Conservation (phyloP, 2,113 vertebrate species). For the Grantiella picta region DNA sequence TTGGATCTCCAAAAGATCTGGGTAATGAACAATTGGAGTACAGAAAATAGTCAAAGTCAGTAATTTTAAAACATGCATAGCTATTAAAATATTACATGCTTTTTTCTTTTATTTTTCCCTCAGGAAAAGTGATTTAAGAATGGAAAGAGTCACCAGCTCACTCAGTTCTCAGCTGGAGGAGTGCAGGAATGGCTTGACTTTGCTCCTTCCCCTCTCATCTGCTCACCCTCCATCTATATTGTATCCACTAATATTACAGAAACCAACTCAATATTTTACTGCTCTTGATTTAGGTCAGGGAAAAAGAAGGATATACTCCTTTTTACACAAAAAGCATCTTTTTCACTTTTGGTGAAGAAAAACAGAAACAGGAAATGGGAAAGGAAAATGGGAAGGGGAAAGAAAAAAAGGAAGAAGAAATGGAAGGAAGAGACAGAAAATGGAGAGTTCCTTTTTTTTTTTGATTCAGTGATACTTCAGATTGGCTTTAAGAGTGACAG, state of each 20-base stretch:
- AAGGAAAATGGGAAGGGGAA: neutral
- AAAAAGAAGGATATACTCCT: neutral
- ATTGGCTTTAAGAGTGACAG: neutral
- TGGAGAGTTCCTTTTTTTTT: neutral
- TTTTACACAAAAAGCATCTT: neutral
- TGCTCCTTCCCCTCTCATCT: neutral
- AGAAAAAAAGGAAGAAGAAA: neutral
- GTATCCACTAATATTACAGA: neutral
- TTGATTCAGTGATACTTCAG: neutral
- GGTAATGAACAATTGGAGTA: neutral
- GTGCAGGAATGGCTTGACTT: neutral
- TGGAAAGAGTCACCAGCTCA: neutral
- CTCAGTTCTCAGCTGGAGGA: neutral
- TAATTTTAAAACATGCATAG: neutral
- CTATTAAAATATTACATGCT: neutral
- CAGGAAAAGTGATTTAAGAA: neutral
- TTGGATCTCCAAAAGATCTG: neutral
- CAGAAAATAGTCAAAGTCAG: neutral
- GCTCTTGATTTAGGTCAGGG: neutral
- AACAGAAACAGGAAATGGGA: neutral
- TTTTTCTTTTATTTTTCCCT: neutral
- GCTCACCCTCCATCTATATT: neutral
- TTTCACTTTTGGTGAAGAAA: neutral
- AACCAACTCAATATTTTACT: neutral
- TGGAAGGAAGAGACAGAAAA: neutral